Evolutionary conservation across 1,140 invertebrate genomes (phyloP).

Genomic region (Drosophila lini): DNA sequence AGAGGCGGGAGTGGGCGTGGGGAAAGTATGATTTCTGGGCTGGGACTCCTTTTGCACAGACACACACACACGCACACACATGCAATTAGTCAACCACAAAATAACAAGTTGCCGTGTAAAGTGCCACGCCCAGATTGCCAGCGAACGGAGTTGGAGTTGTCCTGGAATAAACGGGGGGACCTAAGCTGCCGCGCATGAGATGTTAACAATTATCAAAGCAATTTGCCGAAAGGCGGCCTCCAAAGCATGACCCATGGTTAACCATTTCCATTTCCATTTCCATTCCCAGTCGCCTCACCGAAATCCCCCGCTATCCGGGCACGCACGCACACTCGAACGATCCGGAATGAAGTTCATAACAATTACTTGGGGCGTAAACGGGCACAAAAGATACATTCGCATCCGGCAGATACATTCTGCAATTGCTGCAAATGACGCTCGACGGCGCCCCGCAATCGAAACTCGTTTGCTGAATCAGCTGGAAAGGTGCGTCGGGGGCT

Average conservation of each 20-base stretch:
- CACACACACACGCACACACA: conserved; percentile 48
- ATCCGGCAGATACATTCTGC: conserved; percentile 50
- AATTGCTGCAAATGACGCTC: conserved; percentile 59
- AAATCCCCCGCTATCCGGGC: conserved; percentile 29
- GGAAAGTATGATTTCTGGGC: conserved; percentile 33
- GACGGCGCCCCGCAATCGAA: conserved; percentile 17
- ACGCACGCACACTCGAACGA: conserved; percentile 52
- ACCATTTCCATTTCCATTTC: neutral
- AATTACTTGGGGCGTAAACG: conserved; percentile 63
- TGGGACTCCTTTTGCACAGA: conserved; percentile 49
- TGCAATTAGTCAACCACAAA: conserved; percentile 78
- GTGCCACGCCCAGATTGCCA: conserved; percentile 59
- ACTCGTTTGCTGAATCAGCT: conserved; percentile 40
- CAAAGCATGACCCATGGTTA: neutral
- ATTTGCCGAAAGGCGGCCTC: conserved; percentile 45
- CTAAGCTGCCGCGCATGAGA: conserved; percentile 49
- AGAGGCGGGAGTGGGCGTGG: neutral
- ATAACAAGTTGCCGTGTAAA: conserved; percentile 78
- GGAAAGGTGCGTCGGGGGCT: conserved; percentile 18
- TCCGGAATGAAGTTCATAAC: conserved; percentile 73
- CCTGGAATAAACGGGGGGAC: conserved; percentile 1
- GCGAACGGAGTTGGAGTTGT: neutral
- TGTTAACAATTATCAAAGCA: conserved; percentile 73
- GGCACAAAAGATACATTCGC: conserved; percentile 59
- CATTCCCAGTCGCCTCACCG: too few relatives aligned